phyloP scores from a whole-genome alignment of 2,888 invertebrate genomes.

The Eustalomyia histrio region DNA sequence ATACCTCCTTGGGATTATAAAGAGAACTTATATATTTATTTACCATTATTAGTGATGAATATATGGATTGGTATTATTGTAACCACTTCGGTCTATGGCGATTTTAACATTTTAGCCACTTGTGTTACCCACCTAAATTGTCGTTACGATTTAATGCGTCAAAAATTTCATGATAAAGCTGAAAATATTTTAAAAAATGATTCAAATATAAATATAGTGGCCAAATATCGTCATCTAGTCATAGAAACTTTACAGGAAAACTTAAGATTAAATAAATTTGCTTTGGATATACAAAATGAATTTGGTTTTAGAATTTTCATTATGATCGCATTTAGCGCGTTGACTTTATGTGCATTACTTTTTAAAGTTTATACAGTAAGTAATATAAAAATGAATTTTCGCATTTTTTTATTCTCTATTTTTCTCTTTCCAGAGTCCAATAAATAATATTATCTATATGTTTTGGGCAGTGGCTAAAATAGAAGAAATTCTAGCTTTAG shows the following conservation, averaged over 20 bases:
- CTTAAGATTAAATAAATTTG: no score
- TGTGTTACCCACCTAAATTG: no score
- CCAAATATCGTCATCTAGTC: slow-evolving; percentile 66
- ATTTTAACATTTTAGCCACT: no score
- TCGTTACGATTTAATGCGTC: no score
- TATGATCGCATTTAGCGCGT: no score
- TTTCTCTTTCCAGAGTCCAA: slow-evolving; percentile 72
- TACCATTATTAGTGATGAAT: slow-evolving; percentile 66
- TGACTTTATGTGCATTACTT: no score
- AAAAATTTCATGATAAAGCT: slow-evolving; percentile 66
- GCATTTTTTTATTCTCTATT: no score
- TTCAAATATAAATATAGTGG: slow-evolving; percentile 55
- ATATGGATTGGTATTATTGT: slow-evolving; percentile 70
- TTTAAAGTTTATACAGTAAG: slow-evolving; percentile 72
- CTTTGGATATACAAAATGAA: no score
- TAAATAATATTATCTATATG: slow-evolving; percentile 67
- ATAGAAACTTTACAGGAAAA: slow-evolving; percentile 66
- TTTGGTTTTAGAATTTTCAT: no score
- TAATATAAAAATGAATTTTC: no score
- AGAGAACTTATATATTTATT: slow-evolving; percentile 65
- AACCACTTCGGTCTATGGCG: slow-evolving; percentile 70
- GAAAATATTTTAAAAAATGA: slow-evolving; percentile 61
- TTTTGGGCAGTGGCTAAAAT: slow-evolving; percentile 71
- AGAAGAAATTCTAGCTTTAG: no score
- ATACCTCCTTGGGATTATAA: slow-evolving; percentile 48